phyloP scores from a whole-genome alignment of 2,888 invertebrate genomes.

The Erannis defoliaria region DNA sequence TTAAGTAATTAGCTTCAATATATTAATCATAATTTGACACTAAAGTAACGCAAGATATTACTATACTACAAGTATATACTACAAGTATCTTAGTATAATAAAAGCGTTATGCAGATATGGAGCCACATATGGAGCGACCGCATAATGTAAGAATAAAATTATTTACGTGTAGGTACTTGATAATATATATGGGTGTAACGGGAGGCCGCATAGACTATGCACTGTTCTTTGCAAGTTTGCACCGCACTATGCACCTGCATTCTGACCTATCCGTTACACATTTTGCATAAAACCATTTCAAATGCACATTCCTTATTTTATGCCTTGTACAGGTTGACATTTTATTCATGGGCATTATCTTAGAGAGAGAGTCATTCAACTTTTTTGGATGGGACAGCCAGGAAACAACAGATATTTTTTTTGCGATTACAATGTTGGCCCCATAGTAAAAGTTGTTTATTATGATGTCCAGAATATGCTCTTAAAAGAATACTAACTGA shows the following conservation, averaged over 20 bases:
- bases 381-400: too few species aligned
- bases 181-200: conserved; percentile 6
- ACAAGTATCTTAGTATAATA: neutral
- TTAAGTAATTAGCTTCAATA: neutral
- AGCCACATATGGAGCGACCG: conserved; percentile 10
- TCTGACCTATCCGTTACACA: conserved; percentile 18
- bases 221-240: neutral
- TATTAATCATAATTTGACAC: conserved; percentile 4
- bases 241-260: conserved; percentile 5
- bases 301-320: neutral
- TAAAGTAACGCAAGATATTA: neutral
- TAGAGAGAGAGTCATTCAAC: too few species aligned
- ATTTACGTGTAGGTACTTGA: neutral
- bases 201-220: neutral
- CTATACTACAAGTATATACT: neutral
- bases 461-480: too few species aligned
- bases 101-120: conserved; percentile 13
- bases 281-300: conserved; percentile 1
- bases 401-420: neutral
- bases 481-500: too few species aligned
- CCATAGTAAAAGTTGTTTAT: too few species aligned
- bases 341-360: too few species aligned
- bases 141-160: conserved; percentile 18
- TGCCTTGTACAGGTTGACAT: neutral
- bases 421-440: too few species aligned